These are phyloP conservation scores for Microdon myrmicae DNA, from an alignment of 2,888 invertebrate species.

Conservation along the genomic window DNA sequence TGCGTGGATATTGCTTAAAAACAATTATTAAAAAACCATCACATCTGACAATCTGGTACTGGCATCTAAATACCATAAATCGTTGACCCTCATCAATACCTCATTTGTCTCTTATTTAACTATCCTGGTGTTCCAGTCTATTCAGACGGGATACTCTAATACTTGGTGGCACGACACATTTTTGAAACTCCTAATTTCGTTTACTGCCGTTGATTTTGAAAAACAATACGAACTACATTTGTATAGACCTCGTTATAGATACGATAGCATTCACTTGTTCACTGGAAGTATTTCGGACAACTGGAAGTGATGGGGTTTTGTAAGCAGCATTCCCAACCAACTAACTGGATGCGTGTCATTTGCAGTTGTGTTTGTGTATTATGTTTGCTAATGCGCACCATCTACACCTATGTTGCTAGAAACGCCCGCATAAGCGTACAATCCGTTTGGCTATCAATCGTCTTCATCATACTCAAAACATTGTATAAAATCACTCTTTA, in stretches of 20 bases:
- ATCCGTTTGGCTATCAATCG: conserved; percentile 32
- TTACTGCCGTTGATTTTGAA: too few relatives aligned
- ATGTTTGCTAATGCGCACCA: conserved; percentile 42
- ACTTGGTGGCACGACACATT: too few relatives aligned
- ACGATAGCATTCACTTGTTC: conserved; percentile 46
- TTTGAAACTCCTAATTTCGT: too few relatives aligned
- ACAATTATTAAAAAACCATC: too few relatives aligned
- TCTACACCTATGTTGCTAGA: conserved; percentile 4
- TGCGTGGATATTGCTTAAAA: too few relatives aligned
- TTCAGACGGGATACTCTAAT: too few relatives aligned
- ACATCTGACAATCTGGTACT: too few relatives aligned
- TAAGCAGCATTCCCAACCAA: conserved; percentile 4
- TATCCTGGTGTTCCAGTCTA: too few relatives aligned
- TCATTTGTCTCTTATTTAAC: too few relatives aligned
- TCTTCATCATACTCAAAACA: conserved; percentile 20
- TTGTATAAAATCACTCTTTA: conserved; percentile 9
- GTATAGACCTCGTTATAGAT: conserved; percentile 2
- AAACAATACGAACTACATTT: too few relatives aligned
- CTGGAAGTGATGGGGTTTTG: conserved; percentile 37
- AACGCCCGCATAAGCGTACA: conserved; percentile 42
- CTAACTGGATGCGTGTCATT: background rate
- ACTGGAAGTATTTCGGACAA: conserved; percentile 17
- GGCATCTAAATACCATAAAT: too few relatives aligned
- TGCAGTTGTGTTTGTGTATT: conserved; percentile 4
- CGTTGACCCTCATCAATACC: too few relatives aligned